Evolutionary conservation across 2,113 vertebrate genomes (phyloP), one percentile per base, ranked within the genome.

Genomic region (Ahaetulla prasina): DNA sequence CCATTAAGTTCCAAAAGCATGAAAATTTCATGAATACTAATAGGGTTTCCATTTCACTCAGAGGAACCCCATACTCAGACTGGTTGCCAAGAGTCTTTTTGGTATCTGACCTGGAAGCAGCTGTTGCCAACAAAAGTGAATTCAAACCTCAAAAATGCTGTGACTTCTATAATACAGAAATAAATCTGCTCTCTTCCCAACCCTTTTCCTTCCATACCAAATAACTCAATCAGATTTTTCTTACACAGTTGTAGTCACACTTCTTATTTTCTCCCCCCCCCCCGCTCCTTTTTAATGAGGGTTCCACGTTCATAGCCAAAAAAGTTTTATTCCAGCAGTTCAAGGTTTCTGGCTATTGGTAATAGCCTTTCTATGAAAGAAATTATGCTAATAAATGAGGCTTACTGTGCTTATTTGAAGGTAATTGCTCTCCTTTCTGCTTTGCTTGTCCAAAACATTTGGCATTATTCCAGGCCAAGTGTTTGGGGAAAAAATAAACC

Each of bases 51-150:
- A 52, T 80, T 25, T 92, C 96, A 39, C 68, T 39, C 16, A 74
- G 68, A 74, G n/a, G n/a, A 35, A 74, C 97, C 91, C 93, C 95
- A 97, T 94, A 92, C 94, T 96, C 94, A 3, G 89, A 89, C n/a
- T 96, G 94, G 54, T 95, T 96, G 96, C 95, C 95, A 90, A 95
- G 95, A 91, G 92, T 90, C 86, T 93, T 93, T 96, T 93, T 96
- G 97, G 97, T 97, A 97, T 95, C 95, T 96, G 96, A 97, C 95
- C 96, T 97, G 95, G 92, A 95, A 95, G 96, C 97, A 98, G 97
- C 97, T 98, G 97, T 97, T 97, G 94, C 93, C 92, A 97, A 95
- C 91, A 96, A 95, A 95, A 95, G 93, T 94, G 97, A 96, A 97
- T 95, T 60, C 95, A 96, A 97, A 95, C 92, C 95, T 93, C 92